These are phyloP conservation scores for Stictonetta naevosa DNA, from an alignment of 2,113 vertebrate species.

Conservation along the genomic window DNA sequence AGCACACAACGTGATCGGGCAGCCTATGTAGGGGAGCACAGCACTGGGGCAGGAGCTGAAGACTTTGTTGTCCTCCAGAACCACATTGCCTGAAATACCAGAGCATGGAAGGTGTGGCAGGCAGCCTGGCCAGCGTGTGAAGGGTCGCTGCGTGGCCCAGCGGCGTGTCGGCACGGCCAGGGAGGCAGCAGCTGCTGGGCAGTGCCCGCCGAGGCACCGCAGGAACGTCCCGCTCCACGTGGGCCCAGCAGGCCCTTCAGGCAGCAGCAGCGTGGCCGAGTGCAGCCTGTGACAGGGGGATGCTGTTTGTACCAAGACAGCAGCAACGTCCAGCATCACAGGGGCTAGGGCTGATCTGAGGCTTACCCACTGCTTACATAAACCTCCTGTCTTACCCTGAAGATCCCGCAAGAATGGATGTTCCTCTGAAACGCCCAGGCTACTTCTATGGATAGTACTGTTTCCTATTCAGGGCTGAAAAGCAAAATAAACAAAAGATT, in stretches of 20 bases:
- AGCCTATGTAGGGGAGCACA: rapidly evolving
- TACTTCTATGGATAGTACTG: neutral
- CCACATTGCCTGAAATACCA: no score
- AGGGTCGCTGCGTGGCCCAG: no score
- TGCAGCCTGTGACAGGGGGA: neutral
- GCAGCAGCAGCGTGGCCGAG: neutral
- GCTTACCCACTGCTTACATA: rapidly evolving
- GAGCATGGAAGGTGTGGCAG: no score
- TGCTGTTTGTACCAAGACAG: neutral
- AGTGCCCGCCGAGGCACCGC: no score
- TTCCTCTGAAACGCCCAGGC: neutral
- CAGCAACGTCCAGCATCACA: no score
- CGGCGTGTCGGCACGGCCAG: no score
- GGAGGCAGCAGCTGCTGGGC: no score
- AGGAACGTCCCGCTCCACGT: no score
- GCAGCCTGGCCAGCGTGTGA: no score
- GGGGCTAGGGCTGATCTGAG: rapidly evolving
- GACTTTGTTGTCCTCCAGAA: neutral
- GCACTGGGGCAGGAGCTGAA: rapidly evolving
- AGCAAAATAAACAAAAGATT: neutral
- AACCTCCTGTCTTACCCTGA: neutral
- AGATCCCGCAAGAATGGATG: rapidly evolving
- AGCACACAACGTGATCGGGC: neutral
- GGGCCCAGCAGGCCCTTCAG: neutral
- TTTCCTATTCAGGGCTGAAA: rapidly evolving